Evolutionary conservation across 1,140 invertebrate genomes (phyloP).

Genomic region (Halyomorpha halys): DNA sequence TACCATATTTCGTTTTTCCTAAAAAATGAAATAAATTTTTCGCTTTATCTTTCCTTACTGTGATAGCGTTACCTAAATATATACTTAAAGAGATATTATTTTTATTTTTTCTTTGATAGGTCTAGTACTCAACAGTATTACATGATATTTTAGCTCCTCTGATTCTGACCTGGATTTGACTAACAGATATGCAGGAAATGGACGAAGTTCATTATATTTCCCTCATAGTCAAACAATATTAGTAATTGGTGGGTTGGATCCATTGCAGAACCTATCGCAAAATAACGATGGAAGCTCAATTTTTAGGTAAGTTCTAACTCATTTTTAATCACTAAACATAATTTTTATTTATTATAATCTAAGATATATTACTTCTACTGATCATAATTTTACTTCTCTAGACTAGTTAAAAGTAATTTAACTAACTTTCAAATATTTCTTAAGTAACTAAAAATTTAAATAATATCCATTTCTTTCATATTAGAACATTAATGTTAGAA

Average conservation of each 20-base stretch:
- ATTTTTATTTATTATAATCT: too few species aligned
- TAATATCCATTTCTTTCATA: too few species aligned
- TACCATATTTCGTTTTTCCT: too few species aligned
- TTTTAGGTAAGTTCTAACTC: slow-evolving; percentile 38
- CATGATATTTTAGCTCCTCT: slow-evolving; percentile 37
- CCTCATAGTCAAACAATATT: slow-evolving; percentile 40
- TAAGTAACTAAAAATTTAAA: too few species aligned
- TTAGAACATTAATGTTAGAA: too few species aligned
- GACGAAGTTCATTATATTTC: neutral
- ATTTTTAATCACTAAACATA: neutral
- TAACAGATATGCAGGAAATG: too few species aligned
- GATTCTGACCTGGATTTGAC: slow-evolving; percentile 35
- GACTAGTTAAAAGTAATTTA: too few species aligned
- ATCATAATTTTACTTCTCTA: too few species aligned
- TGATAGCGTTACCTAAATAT: neutral
- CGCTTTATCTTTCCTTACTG: neutral
- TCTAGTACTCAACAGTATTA: slow-evolving; percentile 6
- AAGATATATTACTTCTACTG: too few species aligned
- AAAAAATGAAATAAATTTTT: too few species aligned
- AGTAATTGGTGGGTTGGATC: slow-evolving; percentile 49
- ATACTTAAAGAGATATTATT: neutral
- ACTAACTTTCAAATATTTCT: too few species aligned
- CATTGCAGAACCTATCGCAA: slow-evolving; percentile 40
- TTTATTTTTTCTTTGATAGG: neutral
- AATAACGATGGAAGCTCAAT: slow-evolving; percentile 41